phyloP scores from a whole-genome alignment of 2,888 invertebrate genomes.

The Melolontha melolontha region DNA sequence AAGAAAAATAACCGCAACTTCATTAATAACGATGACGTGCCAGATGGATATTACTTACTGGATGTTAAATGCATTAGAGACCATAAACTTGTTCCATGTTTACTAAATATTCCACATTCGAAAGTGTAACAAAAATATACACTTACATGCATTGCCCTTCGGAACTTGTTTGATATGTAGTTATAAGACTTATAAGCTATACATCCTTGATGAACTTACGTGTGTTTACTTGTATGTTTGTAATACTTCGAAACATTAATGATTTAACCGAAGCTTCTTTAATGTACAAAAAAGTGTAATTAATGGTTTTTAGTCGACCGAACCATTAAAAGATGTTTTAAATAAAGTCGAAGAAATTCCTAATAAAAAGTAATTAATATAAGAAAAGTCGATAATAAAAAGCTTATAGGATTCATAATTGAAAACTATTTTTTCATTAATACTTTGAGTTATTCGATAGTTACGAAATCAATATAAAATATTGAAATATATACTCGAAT shows the following conservation, averaged over 20 bases:
- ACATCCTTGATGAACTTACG: conserved; percentile 10
- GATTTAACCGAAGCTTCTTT: conserved; percentile 28
- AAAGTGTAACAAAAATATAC: conserved; percentile 38
- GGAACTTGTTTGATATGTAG: conserved; percentile 27
- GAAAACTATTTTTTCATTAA: no score
- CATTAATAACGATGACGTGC: conserved; percentile 38
- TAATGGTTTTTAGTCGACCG: conserved; percentile 26
- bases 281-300: conserved; percentile 36
- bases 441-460: no score
- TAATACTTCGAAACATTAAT: conserved; percentile 28
- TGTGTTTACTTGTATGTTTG: conserved; percentile 9
- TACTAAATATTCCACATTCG: conserved; percentile 38
- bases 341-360: conserved; percentile 13
- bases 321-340: conserved; percentile 15
- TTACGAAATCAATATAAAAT: no score
- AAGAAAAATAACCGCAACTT: conserved; percentile 36
- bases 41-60: conserved; percentile 30
- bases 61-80: conserved; percentile 38
- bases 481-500: no score
- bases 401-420: no score
- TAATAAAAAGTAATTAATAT: conserved; percentile 21
- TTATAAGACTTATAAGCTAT: conserved; percentile 14
- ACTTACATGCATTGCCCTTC: conserved; percentile 24
- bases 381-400: background rate
- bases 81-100: conserved; percentile 33